Conservation (phyloP, 1,140 invertebrate genomes). For the Heliothis subflexa region DNA sequence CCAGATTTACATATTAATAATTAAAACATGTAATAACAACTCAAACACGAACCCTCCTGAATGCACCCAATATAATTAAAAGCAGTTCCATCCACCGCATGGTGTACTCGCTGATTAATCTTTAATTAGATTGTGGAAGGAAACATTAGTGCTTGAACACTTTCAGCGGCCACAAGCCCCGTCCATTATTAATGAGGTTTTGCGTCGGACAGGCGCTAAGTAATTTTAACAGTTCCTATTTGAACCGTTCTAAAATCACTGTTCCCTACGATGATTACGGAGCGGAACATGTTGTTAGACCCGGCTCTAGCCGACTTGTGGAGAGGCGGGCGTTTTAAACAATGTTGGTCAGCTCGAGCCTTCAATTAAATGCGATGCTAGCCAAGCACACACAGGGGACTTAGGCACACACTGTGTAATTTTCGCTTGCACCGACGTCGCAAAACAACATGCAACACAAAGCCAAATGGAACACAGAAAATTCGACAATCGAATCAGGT, state of each 20-base stretch:
- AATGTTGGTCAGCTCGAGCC: slow-evolving; percentile 44
- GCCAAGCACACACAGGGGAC: slow-evolving; percentile 16
- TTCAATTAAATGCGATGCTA: slow-evolving; percentile 55
- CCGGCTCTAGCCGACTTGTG: neutral
- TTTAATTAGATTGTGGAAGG: slow-evolving; percentile 20
- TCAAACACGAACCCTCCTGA: too few relatives aligned
- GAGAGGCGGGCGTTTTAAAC: slow-evolving; percentile 49
- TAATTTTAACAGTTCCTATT: slow-evolving; percentile 4
- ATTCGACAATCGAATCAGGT: neutral
- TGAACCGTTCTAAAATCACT: slow-evolving; percentile 17
- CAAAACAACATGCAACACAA: slow-evolving; percentile 7
- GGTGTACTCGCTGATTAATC: slow-evolving; percentile 7
- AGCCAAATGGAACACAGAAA: neutral
- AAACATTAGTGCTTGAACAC: slow-evolving; percentile 31
- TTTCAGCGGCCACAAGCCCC: slow-evolving; percentile 13
- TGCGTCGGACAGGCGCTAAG: slow-evolving; percentile 24
- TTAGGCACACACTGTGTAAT: slow-evolving; percentile 24
- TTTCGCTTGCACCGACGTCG: slow-evolving; percentile 20
- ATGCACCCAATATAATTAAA: neutral
- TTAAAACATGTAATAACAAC: too few relatives aligned
- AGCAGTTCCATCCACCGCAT: neutral
- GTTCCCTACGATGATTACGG: neutral
- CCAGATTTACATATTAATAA: too few relatives aligned
- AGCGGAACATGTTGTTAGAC: slow-evolving; percentile 6
- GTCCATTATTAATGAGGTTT: slow-evolving; percentile 30